Conservation (phyloP, 2,888 invertebrate species). For the Cremastobaeus sp. region DNA sequence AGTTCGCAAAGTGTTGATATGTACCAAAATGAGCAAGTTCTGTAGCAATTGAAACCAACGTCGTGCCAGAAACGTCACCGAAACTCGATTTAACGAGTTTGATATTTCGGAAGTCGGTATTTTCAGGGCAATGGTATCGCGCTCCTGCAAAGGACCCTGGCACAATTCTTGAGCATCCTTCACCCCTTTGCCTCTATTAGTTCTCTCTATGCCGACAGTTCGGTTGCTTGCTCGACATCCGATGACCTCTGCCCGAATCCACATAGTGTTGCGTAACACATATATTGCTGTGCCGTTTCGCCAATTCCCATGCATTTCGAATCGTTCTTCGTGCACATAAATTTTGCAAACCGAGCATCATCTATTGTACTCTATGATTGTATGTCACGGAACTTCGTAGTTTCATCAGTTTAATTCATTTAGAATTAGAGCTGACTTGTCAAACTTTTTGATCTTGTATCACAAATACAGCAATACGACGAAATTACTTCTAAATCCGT, state of each 20-base stretch:
- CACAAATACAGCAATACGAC: no score
- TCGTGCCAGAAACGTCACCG: constrained; percentile 26
- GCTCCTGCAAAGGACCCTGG: constrained; percentile 57
- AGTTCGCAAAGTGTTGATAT: no score
- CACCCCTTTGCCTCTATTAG: constrained; percentile 59
- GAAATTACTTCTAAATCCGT: no score
- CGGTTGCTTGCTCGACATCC: constrained; percentile 53
- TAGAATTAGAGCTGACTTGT: no score
- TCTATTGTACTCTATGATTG: neutral
- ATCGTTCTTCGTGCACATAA: neutral
- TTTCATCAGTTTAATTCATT: no score
- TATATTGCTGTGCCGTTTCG: constrained; percentile 1
- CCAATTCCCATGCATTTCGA: constrained; percentile 46
- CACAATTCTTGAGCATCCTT: constrained; percentile 60
- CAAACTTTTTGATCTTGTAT: no score
- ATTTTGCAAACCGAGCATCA: constrained; percentile 2
- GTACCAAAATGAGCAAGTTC: no score
- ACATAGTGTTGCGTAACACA: constrained; percentile 45
- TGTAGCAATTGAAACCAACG: neutral
- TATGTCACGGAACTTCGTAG: no score
- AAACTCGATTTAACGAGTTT: constrained; percentile 28
- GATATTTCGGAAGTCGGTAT: constrained; percentile 44
- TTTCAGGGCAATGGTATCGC: constrained; percentile 47
- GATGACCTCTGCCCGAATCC: constrained; percentile 57
- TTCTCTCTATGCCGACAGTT: constrained; percentile 46